Base-by-base conservation (phyloP, 2,113 vertebrate genomes). In the Maccullochella peelii region DNA sequence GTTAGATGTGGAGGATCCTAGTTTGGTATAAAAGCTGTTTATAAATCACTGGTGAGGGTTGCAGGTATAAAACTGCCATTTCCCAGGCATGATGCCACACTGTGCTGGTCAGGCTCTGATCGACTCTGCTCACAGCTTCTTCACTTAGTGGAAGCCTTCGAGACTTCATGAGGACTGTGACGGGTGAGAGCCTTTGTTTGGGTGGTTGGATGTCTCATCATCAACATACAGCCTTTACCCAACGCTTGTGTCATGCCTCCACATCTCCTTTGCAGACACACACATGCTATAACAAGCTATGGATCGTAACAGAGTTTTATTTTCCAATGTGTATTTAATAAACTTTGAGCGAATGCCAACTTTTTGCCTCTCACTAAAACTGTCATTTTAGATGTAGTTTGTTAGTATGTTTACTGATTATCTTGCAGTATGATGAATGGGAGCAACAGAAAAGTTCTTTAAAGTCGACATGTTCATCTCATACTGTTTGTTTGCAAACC, bases 281-380 rank as follows among this genome's bases (percentile, higher is more conserved):
- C 73, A 83, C 69, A 71, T 77, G 67, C 79, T 80, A 12, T 30
- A 30, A 86, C 88, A 83, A 83, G 68, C 74, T 81, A 57, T 65
- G 50, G 40, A 84, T 83, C 30, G 18, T 61, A 57, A 68, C 59
- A 83, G 62, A 79, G 72, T 77, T 88, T 82, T 76, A 86, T 87
- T 88, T 91, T 90, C 58, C 66, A 66, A 79, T 47, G 38, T 83
- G 68, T 89, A 83, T 88, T 86, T 80, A 90, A 94, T 93, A 92
- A 91, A 90, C 72, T 86, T 80, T 71, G 55, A 85, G 42, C 16
- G n/a, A 86, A 86, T 62, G 40, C n/a, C 33, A 75, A 3, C 40
- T 52, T 62, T 16, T 23, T 36, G 66, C 18, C 12, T 49, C 42
- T 81, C 57, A 4, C 6, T 57, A 73, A 5, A 11, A 20, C 54